phyloP scores from a whole-genome alignment of 2,113 vertebrate species.

The Tympanuchus pallidicinctus region DNA sequence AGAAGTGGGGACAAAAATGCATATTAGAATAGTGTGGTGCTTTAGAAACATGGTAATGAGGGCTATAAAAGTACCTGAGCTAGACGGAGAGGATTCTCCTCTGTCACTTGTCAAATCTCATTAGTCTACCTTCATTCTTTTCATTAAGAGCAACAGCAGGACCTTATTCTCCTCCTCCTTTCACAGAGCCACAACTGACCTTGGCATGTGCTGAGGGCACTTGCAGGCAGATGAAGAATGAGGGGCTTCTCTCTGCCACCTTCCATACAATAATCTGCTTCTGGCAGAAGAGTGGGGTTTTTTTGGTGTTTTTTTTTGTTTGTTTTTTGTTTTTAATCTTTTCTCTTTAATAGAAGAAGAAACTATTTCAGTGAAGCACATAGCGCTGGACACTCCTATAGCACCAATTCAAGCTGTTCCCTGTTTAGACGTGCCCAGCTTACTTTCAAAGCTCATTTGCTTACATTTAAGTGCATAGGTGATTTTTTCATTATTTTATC shows the following conservation, averaged over 20 bases:
- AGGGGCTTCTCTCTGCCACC: neutral
- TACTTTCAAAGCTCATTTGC: conserved; percentile 4
- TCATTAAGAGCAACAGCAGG: neutral
- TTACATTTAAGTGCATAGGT: neutral
- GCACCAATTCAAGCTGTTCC: neutral
- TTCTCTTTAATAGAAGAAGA: neutral
- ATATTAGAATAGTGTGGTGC: rapidly evolving
- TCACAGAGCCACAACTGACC: neutral
- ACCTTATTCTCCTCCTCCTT: neutral
- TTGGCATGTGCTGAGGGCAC: neutral
- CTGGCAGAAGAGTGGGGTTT: neutral
- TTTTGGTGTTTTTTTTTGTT: too few species aligned
- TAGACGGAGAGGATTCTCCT: neutral
- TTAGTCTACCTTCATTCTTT: conserved; percentile 1
- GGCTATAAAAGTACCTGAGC: neutral
- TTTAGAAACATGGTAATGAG: neutral
- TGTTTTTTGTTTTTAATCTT: too few species aligned
- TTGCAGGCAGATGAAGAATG: neutral
- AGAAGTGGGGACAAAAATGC: neutral
- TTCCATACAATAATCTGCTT: neutral
- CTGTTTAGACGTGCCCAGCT: neutral
- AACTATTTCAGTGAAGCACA: neutral
- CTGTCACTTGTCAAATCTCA: conserved; percentile 5
- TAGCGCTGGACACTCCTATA: neutral
- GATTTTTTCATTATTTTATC: conserved; percentile 15